These are phyloP conservation scores for Discoglossus pictus DNA, from an alignment of 2,797 vertebrate species.

Conservation along the genomic window DNA sequence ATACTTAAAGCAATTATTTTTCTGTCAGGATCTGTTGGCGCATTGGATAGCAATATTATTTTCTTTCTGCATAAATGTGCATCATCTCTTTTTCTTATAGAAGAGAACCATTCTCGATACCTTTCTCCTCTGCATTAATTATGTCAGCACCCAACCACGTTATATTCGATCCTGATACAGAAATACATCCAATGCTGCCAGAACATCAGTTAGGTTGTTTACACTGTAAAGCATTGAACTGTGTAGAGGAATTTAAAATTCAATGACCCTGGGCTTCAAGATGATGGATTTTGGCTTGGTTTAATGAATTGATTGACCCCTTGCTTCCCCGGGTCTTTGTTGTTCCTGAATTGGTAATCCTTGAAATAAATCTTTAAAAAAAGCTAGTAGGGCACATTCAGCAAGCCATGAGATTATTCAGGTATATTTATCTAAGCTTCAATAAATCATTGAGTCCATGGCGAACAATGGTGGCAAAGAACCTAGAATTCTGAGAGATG, in stretches of 20 bases:
- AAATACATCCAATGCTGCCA: neutral
- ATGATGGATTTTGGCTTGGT: conserved; percentile 22
- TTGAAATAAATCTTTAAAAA: conserved; percentile 18
- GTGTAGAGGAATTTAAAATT: conserved; percentile 15
- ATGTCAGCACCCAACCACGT: neutral
- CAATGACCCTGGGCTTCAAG: conserved; percentile 27
- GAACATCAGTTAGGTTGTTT: neutral
- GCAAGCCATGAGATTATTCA: neutral
- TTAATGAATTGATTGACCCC: conserved; percentile 26
- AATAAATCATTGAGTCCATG: no score
- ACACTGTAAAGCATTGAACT: conserved; percentile 7
- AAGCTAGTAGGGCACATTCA: neutral
- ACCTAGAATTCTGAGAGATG: no score
- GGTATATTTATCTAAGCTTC: neutral
- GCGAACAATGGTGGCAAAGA: neutral
- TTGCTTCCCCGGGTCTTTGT: conserved; percentile 2
- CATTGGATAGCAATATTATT: no score
- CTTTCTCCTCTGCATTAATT: neutral
- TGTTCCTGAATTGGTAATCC: conserved; percentile 22
- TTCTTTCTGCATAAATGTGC: no score
- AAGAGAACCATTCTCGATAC: conserved; percentile 16
- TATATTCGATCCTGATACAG: neutral
- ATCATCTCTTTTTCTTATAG: conserved; percentile 1
- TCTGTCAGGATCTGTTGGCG: no score
- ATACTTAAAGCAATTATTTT: no score